Evolutionary conservation across 1,140 invertebrate species (phyloP), one percentile per base, ranked within the genome.

Genomic region (Fopius arisanus): DNA sequence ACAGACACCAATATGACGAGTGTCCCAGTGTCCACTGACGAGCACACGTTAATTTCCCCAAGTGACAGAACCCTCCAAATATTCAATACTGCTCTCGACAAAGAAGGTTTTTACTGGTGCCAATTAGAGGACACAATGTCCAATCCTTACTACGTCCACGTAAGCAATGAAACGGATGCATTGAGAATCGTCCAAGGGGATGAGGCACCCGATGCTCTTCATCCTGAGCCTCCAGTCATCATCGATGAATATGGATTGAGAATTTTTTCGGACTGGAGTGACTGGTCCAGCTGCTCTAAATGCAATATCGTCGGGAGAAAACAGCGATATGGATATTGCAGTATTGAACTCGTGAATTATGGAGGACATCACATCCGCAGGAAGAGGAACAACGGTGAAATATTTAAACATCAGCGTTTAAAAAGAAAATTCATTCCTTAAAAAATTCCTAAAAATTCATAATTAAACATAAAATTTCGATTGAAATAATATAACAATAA

Each of bases 281-380:
- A 83, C 14, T 92, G 92, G 92, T 89, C 89, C 12, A 74, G 85
- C n/a, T 94, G 92, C 80, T 92, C 90, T 66, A 82, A 78, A n/a
- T 94, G 92, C 78, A 86, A 86, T 14, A 77, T 79, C 48, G 85
- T 90, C 62, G 91, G 91, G 0, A 88, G 87, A 77, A 84, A 82
- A 79, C 79, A 88, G 33, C 84, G 89, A 68, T 87, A 89, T 65
- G 91, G 91, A 7, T 88, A 90, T 66, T 92, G 91, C 77, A 88
- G 81, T n/a, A 81, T 92, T 70, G 82, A 84, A 10, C 54, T 78
- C 26, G 70, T 67, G 10, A 51, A 77, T 31, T 51, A 14, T 65
- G 19, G 54, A 28, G 23, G 54, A 3, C 1, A 14, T 19, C 3
- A 59, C 5, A n/a, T 65, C 16, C 54, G 37, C 12, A 51, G 26